Evolutionary conservation across 2,888 invertebrate genomes (phyloP).

Genomic region (Eurytoma adleriae): DNA sequence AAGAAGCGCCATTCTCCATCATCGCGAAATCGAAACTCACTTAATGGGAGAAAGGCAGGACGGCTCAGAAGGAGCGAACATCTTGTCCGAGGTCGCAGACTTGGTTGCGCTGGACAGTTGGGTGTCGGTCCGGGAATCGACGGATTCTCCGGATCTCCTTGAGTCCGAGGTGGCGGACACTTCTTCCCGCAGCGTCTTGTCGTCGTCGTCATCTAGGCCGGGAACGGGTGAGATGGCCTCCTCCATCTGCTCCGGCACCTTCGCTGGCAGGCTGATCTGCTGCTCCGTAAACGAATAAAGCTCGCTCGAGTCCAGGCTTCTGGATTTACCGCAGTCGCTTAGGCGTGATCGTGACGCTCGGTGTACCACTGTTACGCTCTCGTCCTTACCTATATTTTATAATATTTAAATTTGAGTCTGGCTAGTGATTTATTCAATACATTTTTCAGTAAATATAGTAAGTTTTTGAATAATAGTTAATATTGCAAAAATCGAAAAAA

Average conservation of each 20-base stretch:
- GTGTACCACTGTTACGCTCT: slow-evolving; percentile 60
- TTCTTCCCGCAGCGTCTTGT: slow-evolving; percentile 44
- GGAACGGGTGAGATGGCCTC: slow-evolving; percentile 12
- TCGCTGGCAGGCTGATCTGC: slow-evolving; percentile 62
- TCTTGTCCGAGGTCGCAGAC: not conserved
- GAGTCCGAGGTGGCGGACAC: not conserved
- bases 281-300: slow-evolving; percentile 80
- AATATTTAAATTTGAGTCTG: slow-evolving; percentile 51
- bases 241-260: slow-evolving; percentile 69
- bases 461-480: no score
- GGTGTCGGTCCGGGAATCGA: slow-evolving; percentile 52
- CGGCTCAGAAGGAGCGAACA: slow-evolving; percentile 7
- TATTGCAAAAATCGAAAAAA: no score
- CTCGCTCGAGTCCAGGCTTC: slow-evolving; percentile 91
- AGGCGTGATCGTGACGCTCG: slow-evolving; percentile 77
- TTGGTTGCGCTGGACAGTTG: not conserved
- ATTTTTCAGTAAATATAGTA: no score
- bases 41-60: slow-evolving; percentile 66
- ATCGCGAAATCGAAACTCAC: slow-evolving; percentile 59
- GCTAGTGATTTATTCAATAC: not conserved
- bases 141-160: slow-evolving; percentile 19
- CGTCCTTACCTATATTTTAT: slow-evolving; percentile 30
- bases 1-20: not conserved
- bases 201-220: slow-evolving; percentile 12
- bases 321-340: slow-evolving; percentile 86